Evolutionary conservation across 2,797 vertebrate genomes (phyloP), one percentile per base, ranked within the genome.

Genomic region (Thripadectes ignobilis): DNA sequence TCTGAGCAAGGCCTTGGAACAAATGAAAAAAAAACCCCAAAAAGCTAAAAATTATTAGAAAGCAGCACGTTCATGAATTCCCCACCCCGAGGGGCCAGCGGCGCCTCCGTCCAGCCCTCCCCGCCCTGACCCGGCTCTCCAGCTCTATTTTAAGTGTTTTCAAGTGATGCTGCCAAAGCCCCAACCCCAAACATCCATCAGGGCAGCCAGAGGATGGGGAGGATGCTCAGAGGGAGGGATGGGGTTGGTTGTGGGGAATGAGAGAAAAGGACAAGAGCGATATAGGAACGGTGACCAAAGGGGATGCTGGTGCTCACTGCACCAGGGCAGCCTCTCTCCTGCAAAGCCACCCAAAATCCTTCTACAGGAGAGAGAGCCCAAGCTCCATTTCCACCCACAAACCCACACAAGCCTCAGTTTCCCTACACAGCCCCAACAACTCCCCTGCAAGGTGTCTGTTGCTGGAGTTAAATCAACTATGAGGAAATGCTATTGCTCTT

Each of bases 231-330:
- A 32, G 24, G 0, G 2, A 79, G n/a, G 66, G 84, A 58, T 30
- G 46, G 1, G 30, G 43, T 7, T 0, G 16, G 58, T 39, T 5
- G 41, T 3, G 3, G 4, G 18, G 38, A n/a, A 26, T 4, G 67
- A 1, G 7, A 63, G 21, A n/a, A 43, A 24, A 26, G 63, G 61
- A 18, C 11, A 38, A 16, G 30, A 43, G 30, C 4, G 7, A 63
- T 4, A 7, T 0, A n/a, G 74, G 54, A 65, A 38, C 0, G 6
- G 7, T 0, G 8, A 9, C 30, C 51, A 4, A 55, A n/a, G 69
- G n/a, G 78, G 92, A 43, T 23, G 58, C 10, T 39, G 73, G 7
- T 30, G 45, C 1, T 71, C 24, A 0, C 14, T 1, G 59, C 67
- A 59, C 11, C 20, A 2, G 9, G 57, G 20, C 15, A 49, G 8